Conservation (phyloP, 2,888 invertebrate genomes). For the Allacma fusca region DNA sequence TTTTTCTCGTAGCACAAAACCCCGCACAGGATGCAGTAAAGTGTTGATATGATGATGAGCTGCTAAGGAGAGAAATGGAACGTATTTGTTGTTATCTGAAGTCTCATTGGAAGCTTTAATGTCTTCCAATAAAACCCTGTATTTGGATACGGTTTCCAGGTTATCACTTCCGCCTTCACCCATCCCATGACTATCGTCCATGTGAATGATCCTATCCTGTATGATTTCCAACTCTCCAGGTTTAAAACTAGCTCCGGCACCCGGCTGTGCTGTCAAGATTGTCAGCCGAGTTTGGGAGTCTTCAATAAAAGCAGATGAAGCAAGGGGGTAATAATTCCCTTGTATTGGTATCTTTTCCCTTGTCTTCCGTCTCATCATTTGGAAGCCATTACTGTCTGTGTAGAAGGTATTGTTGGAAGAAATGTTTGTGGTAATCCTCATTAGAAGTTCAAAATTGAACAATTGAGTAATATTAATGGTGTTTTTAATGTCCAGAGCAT, state of each 20-base stretch:
- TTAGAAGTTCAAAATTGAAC: no score
- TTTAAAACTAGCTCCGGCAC: constrained; percentile 82
- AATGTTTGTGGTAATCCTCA: no score
- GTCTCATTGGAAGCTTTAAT: neutral
- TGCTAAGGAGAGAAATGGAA: no score
- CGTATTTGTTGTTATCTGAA: neutral
- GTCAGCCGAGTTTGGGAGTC: constrained; percentile 76
- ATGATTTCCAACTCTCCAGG: constrained; percentile 75
- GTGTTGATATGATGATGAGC: no score
- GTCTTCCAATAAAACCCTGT: constrained; percentile 78
- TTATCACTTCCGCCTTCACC: constrained; percentile 93
- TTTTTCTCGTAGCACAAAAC: neutral
- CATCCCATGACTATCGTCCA: constrained; percentile 72
- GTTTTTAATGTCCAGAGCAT: no score
- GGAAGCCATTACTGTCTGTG: no score
- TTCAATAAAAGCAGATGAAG: constrained; percentile 86
- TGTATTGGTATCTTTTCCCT: constrained; percentile 74
- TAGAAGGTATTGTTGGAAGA: no score
- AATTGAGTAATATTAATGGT: no score
- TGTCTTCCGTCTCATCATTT: no score
- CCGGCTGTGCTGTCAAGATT: constrained; percentile 80
- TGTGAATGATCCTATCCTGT: neutral
- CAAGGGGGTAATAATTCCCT: constrained; percentile 96
- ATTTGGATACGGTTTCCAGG: constrained; percentile 81
- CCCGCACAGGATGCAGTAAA: no score